A percentile compares a stretch with the other conserved stretches of the same genome.
Conservation (phyloP, 2,888 invertebrate genomes). For the Lacanobia wlatinum region DNA sequence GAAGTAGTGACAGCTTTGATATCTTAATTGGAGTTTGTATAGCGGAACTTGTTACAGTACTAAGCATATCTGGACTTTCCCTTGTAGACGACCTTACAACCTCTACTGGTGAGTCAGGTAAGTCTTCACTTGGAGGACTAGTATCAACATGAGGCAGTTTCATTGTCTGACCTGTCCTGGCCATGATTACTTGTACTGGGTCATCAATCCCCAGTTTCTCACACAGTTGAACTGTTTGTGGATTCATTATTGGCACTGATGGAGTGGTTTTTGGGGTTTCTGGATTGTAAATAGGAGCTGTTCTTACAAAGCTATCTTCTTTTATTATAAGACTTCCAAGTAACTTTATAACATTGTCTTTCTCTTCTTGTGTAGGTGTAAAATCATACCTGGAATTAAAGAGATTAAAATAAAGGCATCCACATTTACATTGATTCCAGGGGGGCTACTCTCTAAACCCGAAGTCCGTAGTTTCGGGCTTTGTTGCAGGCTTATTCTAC, state of each 20-base stretch:
- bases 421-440: not conserved
- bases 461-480: too few relatives aligned
- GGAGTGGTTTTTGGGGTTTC: conserved; percentile 80
- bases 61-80: conserved; percentile 21
- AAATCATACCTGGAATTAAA: conserved; percentile 92
- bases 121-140: conserved; percentile 2
- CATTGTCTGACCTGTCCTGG: conserved; percentile 86
- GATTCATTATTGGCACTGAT: conserved; percentile 91
- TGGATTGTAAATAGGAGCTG: conserved; percentile 92
- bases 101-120: not conserved
- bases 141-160: conserved; percentile 67
- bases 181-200: conserved; percentile 93
- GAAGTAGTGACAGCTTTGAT: conserved; percentile 74
- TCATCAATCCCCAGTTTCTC: conserved; percentile 94
- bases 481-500: too few relatives aligned
- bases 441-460: too few relatives aligned
- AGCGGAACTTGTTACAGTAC: conserved; percentile 26
- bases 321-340: conserved; percentile 92
- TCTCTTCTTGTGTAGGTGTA: conserved; percentile 94
- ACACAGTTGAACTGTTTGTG: conserved; percentile 93
- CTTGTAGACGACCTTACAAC: conserved; percentile 18
- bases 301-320: conserved; percentile 95
- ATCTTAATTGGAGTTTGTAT: conserved; percentile 76
- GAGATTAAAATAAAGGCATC: not conserved
- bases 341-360: conserved; percentile 91